Base-by-base conservation (phyloP, 2,888 invertebrate genomes). In the Thera britannica region DNA sequence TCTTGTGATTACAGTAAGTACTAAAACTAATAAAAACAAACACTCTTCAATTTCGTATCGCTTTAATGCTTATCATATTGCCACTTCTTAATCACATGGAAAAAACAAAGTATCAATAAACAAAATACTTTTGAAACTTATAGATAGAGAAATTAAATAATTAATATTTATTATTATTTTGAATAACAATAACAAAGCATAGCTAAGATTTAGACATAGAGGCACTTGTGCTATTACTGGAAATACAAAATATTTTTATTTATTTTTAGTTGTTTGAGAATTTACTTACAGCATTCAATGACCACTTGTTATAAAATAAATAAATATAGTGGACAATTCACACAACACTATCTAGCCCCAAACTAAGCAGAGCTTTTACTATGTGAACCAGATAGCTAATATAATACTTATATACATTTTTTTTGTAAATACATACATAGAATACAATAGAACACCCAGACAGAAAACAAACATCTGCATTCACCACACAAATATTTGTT, bases 81-180 rank as follows among this genome's bases (percentile, higher is more conserved):
- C 90, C 90, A 89, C 83, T 92, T 90, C 86, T 88, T 89, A 87
- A 91, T 90, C 91, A 90, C 90, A 90, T 90, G 87, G 88, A 91
- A 89, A 89, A 91, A 92, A 91, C 86, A 89, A 86, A 88, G 81
- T 87, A 85, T 84, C 23, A 23, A 23, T 85, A 86, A 89, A 90
- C 84, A 87, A 88, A 88, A 89, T 87, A 88, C 86, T 84, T 77
- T 70, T 62, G 82, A 85, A 86, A 86, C 87, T 87, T 89, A 90
- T 81, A 84, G 78, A 80, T 85, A 80, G 86, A 72, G 79, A 87
- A 88, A 89, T 89, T 85, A 90, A 90, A 90, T 90, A 90, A 87
- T 87, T 81, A 79, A 81, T 82, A 81, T 82, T 75, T 71, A 75
- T 78, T 72, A 77, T 81, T 75, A 85, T 86, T 83, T 86, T 80